phyloP scores from a whole-genome alignment of 1,140 invertebrate genomes.

The Orius laevigatus region DNA sequence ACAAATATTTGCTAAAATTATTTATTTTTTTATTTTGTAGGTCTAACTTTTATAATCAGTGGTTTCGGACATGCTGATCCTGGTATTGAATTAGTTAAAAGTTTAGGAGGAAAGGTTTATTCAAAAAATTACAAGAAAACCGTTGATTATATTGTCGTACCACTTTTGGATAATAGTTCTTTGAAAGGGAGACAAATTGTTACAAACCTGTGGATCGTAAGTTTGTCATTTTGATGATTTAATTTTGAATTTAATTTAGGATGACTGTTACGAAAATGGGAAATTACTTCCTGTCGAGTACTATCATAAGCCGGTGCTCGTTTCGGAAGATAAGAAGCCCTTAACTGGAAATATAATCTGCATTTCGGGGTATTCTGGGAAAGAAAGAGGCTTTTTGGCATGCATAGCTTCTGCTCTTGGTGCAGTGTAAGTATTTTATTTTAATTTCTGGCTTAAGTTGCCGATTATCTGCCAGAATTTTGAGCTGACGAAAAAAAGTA shows the following conservation, averaged over 20 bases:
- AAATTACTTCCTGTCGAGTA: conserved; percentile 37
- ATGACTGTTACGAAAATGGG: conserved; percentile 40
- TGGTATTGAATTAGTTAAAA: conserved; percentile 27
- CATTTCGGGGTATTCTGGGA: conserved; percentile 52
- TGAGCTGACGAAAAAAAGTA: no score
- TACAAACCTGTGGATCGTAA: conserved; percentile 37
- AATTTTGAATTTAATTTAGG: conserved; percentile 22
- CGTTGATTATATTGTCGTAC: conserved; percentile 40
- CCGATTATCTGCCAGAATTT: no score
- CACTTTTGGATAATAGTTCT: conserved; percentile 25
- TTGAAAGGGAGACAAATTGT: conserved; percentile 34
- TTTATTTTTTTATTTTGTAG: conserved; percentile 25
- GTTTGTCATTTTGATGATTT: conserved; percentile 15
- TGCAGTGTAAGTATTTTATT: conserved; percentile 35
- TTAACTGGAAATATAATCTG: conserved; percentile 54
- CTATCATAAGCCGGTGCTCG: conserved; percentile 42
- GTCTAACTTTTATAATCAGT: conserved; percentile 27
- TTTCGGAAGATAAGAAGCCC: conserved; percentile 32
- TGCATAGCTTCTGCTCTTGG: conserved; percentile 50
- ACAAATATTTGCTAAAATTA: no score
- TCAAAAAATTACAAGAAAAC: conserved; percentile 28
- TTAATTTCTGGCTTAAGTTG: no score
- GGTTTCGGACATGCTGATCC: conserved; percentile 18
- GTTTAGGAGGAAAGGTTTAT: conserved; percentile 32
- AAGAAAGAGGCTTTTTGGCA: conserved; percentile 52